Conservation (phyloP, 2,797 vertebrate genomes). For the Dendrocincla fuliginosa region DNA sequence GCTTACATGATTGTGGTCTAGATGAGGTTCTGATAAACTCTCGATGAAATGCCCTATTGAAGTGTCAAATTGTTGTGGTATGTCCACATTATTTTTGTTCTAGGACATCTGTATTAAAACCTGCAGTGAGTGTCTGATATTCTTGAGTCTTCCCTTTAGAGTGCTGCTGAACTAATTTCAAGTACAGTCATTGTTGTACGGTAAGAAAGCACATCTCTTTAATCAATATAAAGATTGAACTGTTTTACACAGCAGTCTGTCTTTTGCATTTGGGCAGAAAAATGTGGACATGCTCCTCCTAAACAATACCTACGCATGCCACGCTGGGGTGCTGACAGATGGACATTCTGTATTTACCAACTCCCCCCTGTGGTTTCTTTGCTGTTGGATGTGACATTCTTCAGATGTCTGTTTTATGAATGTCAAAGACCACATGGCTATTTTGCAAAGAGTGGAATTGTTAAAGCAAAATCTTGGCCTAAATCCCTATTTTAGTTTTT, state of each 20-base stretch:
- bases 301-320: slow-evolving; percentile 58
- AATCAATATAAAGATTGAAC: slow-evolving; percentile 59
- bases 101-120: slow-evolving; percentile 43
- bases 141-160: slow-evolving; percentile 19
- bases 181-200: slow-evolving; percentile 39
- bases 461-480: slow-evolving; percentile 65
- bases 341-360: slow-evolving; percentile 56
- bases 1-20: slow-evolving; percentile 27
- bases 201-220: slow-evolving; percentile 35
- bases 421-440: slow-evolving; percentile 69
- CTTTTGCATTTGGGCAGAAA: slow-evolving; percentile 68
- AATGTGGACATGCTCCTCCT: slow-evolving; percentile 49
- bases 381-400: slow-evolving; percentile 66
- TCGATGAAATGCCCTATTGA: background rate
- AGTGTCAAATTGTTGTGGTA: slow-evolving; percentile 31
- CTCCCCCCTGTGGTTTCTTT: slow-evolving; percentile 59
- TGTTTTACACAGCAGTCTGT: slow-evolving; percentile 58
- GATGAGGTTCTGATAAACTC: slow-evolving; percentile 47
- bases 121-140: slow-evolving; percentile 16
- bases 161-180: slow-evolving; percentile 63
- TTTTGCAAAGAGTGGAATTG: slow-evolving; percentile 58
- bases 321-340: slow-evolving; percentile 63
- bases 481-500: slow-evolving; percentile 60
- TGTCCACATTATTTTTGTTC: slow-evolving; percentile 27
- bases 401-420: slow-evolving; percentile 75